A percentile compares a stretch with the other conserved stretches of the same genome.
Evolutionary conservation across 2,888 invertebrate genomes (phyloP).

Genomic region (Drosophila suboccidentalis): DNA sequence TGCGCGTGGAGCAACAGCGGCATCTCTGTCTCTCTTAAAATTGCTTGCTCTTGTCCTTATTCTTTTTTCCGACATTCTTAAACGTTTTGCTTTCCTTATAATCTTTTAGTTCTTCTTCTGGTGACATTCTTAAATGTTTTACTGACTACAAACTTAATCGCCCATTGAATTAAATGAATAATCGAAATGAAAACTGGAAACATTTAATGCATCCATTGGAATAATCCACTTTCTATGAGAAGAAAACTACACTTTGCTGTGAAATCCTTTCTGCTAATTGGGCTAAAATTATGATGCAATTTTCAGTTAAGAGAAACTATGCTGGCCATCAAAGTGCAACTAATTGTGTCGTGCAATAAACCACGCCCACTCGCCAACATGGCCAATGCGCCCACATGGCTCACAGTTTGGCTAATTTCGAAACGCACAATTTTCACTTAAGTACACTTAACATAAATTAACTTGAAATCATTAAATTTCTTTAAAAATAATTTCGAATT

Average conservation of each 20-base stretch:
- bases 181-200: neutral
- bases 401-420: slow-evolving; percentile 60
- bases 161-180: neutral
- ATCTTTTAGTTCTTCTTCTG: neutral
- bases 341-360: slow-evolving; percentile 58
- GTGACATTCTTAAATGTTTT: neutral
- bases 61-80: neutral
- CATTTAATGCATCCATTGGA: neutral
- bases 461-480: slow-evolving; percentile 73
- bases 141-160: neutral
- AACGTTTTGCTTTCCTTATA: neutral
- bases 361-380: slow-evolving; percentile 47
- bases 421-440: slow-evolving; percentile 75
- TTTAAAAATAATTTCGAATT: slow-evolving; percentile 75
- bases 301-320: slow-evolving; percentile 27
- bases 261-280: slow-evolving; percentile 30
- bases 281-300: slow-evolving; percentile 40
- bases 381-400: slow-evolving; percentile 10
- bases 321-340: slow-evolving; percentile 53
- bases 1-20: too few species aligned
- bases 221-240: neutral
- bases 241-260: neutral
- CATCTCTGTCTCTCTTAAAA: neutral
- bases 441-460: slow-evolving; percentile 80
- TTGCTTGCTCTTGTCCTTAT: neutral